Conservation (phyloP, 2,888 invertebrate species). For the Gonocerus acuteangulatus region DNA sequence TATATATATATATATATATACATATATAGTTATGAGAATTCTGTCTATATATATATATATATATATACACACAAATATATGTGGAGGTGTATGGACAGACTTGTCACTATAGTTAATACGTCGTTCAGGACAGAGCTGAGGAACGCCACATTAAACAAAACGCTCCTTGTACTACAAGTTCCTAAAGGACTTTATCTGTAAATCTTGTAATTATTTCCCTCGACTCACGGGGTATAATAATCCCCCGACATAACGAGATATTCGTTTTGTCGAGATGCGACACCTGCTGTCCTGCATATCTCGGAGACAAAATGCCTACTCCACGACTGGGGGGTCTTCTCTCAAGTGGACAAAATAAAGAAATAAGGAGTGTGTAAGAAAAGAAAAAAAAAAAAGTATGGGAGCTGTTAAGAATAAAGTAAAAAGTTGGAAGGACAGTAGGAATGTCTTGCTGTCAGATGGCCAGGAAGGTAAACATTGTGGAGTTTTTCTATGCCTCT, state of each 20-base stretch:
- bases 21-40: too few relatives aligned
- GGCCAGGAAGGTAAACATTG: conserved; percentile 14
- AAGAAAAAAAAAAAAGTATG: conserved; percentile 11
- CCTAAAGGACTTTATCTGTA: too few relatives aligned
- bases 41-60: too few relatives aligned
- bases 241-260: background rate
- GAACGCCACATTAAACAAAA: too few relatives aligned
- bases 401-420: conserved; percentile 6
- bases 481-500: background rate
- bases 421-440: conserved; percentile 3
- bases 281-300: conserved; percentile 6
- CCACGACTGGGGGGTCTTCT: conserved; percentile 1
- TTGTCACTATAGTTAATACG: too few relatives aligned
- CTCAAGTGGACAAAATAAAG: conserved; percentile 1
- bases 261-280: conserved; percentile 6
- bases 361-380: background rate
- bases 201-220: too few relatives aligned
- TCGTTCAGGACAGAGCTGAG: too few relatives aligned
- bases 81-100: too few relatives aligned
- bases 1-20: too few relatives aligned
- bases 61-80: too few relatives aligned
- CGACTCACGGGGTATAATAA: too few relatives aligned
- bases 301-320: conserved; percentile 9
- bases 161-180: too few relatives aligned
- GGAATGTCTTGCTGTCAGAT: background rate